Base-by-base conservation (phyloP, 1,140 invertebrate species). In the Coptotermes formosanus region DNA sequence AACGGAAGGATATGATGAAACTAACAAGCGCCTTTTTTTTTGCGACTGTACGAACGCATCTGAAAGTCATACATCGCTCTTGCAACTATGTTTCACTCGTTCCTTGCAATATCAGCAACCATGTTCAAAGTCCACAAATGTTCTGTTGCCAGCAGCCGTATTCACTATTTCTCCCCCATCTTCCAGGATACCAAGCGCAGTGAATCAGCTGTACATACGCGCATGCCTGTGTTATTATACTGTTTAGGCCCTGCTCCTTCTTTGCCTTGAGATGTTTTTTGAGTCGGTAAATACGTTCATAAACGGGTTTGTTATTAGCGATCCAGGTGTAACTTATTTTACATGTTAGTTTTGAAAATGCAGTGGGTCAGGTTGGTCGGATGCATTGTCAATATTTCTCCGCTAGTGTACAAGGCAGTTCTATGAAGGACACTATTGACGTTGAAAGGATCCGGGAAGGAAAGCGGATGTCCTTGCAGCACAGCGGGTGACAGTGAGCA, bases 401-500 rank as follows among this genome's bases (percentile, higher is more conserved):
- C 30, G n/a, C 0, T 75, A 75, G 64, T 1, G 25, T 9, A 3
- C 1, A 75, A 75, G 8, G n/a, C n/a, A 30, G 7, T 75, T 30
- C 9, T 75, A 30, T n/a, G 9, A 30, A 30, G 64, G 16, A 75
- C n/a, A 11, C 6, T 64, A n/a, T 64, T 75, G n/a, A 75, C n/a
- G 38, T 59, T 84, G 83, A 48, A 84, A 48, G 45, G 83, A 25
- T 16, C 21, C 11, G 64, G 64, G 25, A 84, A 84, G 2, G 83
- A 45, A 83, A 87, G 86, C 64, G 64, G 82, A 44, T 86, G 87
- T 23, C 87, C 90, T 52, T 92, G 91, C 86, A 93, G 93, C 48
- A 90, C 91, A 87, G 92, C 89, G 85, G 93, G 93, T 44, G 91
- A 93, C 87, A 91, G 91, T 86, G 89, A 90, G 23, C 92, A 94